These are phyloP conservation scores for Drosophila cracens DNA, from an alignment of 2,888 invertebrate species.

Conservation along the genomic window DNA sequence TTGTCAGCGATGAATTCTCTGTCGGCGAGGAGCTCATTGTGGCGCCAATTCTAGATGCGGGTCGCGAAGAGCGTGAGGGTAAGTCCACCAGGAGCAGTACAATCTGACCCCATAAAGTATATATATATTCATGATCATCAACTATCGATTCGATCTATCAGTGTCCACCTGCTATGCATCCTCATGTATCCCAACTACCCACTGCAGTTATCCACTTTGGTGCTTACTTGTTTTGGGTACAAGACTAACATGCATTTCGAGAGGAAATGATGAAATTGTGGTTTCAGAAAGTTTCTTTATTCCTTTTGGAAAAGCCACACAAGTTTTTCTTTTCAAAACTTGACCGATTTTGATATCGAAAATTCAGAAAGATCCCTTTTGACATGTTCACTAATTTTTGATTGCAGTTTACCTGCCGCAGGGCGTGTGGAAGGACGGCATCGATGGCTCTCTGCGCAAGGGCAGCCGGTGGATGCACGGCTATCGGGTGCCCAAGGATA, in stretches of 20 bases:
- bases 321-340: background rate
- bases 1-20: slow-evolving; percentile 93
- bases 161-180: background rate
- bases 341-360: background rate
- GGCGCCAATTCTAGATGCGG: slow-evolving; percentile 92
- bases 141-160: background rate
- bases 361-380: background rate
- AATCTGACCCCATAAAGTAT: background rate
- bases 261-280: background rate
- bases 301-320: background rate
- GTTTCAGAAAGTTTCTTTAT: background rate
- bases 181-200: background rate
- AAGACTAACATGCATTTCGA: background rate
- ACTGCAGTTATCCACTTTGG: background rate
- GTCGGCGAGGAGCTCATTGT: slow-evolving; percentile 96
- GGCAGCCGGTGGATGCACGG: slow-evolving; percentile 96
- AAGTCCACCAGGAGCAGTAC: slow-evolving; percentile 6
- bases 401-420: slow-evolving; percentile 92
- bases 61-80: slow-evolving; percentile 90
- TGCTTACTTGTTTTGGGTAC: background rate
- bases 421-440: slow-evolving; percentile 97
- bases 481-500: slow-evolving; percentile 91
- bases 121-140: background rate
- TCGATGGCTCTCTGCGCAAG: slow-evolving; percentile 93
- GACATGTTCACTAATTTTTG: background rate